A percentile compares a stretch with the other conserved stretches of the same genome.
Conservation (phyloP, 92 coral and sea anemone species). For the Diadumene lineata region DNA sequence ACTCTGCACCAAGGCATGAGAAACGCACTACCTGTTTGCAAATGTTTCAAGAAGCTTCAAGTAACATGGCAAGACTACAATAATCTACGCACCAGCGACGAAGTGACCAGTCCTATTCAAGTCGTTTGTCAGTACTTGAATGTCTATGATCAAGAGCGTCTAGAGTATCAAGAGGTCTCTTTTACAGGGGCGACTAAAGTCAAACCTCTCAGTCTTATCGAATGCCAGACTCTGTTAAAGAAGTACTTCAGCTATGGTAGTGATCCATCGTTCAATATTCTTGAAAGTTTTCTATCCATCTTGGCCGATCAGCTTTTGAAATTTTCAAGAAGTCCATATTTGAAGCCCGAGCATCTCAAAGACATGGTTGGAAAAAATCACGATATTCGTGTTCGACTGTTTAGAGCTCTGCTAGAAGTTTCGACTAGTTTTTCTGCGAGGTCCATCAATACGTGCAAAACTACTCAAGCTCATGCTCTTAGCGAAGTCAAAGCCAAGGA, state of each 20-base stretch:
- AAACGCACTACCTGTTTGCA: conserved; percentile 74
- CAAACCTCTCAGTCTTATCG: conserved; percentile 46
- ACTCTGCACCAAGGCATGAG: conserved; percentile 80
- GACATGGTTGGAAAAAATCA: conserved; percentile 66
- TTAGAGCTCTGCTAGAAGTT: conserved; percentile 82
- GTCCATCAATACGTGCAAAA: conserved; percentile 76
- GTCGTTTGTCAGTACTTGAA: conserved; percentile 92
- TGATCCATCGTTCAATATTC: conserved; percentile 73
- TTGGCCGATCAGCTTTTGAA: conserved; percentile 86
- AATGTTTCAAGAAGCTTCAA: conserved; percentile 68
- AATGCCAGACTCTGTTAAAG: conserved; percentile 61
- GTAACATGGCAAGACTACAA: conserved; percentile 50
- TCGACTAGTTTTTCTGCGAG: conserved; percentile 92
- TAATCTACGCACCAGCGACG: conserved; percentile 66
- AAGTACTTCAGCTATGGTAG: conserved; percentile 61
- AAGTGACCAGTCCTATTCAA: conserved; percentile 80
- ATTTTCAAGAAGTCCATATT: conserved; percentile 79
- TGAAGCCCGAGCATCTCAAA: conserved; percentile 66
- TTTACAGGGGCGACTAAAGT: conserved; percentile 53
- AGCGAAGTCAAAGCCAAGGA: conserved; percentile 59
- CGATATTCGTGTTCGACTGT: conserved; percentile 76
- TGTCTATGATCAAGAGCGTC: conserved; percentile 58
- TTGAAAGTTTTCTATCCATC: conserved; percentile 74
- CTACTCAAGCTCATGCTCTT: conserved; percentile 64
- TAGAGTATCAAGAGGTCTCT: conserved; percentile 64